Evolutionary conservation across 2,797 vertebrate species (phyloP).

Genomic region (Okamejei kenojei): DNA sequence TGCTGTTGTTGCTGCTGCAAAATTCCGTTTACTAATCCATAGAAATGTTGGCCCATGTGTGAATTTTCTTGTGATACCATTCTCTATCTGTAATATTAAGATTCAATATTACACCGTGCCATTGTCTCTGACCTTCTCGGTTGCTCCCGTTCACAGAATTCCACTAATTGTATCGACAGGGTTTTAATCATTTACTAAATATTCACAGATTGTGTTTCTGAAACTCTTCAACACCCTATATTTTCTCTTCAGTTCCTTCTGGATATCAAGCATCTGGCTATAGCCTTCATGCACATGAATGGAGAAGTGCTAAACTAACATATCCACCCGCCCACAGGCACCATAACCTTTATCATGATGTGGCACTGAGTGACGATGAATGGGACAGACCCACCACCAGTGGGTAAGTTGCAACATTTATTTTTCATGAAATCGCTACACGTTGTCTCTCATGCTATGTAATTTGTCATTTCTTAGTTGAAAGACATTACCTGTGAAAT

Average conservation of each 20-base stretch:
- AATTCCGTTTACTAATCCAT: not conserved
- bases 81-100: too few species aligned
- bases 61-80: not conserved
- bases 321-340: conserved; percentile 71
- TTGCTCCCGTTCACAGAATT: not conserved
- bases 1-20: too few species aligned
- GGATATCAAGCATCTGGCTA: conserved; percentile 80
- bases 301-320: conserved; percentile 80
- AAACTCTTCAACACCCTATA: not conserved
- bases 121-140: not conserved
- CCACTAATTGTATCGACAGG: not conserved
- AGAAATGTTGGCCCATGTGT: not conserved
- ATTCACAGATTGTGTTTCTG: not conserved
- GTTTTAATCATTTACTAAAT: not conserved
- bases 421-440: not conserved
- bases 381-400: conserved; percentile 78
- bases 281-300: conserved; percentile 81
- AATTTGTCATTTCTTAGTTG: not conserved
- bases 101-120: not conserved
- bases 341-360: conserved; percentile 72
- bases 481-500: not conserved
- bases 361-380: conserved; percentile 78
- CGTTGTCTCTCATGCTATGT: not conserved
- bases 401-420: conserved; percentile 59
- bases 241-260: conserved; percentile 55